A percentile compares a stretch with the other conserved stretches of the same genome.
These are phyloP conservation scores for Urocyon cinereoargenteus DNA, from an alignment of 2,797 vertebrate genomes.

Conservation along the genomic window DNA sequence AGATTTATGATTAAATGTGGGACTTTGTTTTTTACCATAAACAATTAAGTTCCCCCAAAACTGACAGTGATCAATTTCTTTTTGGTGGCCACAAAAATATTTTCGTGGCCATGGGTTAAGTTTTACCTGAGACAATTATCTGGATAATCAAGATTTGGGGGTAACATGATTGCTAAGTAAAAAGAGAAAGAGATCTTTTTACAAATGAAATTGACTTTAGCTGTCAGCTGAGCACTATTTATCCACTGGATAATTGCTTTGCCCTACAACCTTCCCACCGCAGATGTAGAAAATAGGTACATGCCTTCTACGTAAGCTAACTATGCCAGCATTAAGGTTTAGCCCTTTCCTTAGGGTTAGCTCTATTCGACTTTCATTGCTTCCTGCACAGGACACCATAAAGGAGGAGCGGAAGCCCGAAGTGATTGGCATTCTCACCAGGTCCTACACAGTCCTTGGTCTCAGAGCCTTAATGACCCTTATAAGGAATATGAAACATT, in stretches of 20 bases:
- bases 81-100: background rate
- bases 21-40: constrained; percentile 17
- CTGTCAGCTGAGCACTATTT: background rate
- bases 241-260: background rate
- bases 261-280: background rate
- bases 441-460: background rate
- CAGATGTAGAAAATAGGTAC: background rate
- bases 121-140: background rate
- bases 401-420: constrained; percentile 27
- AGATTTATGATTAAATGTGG: background rate
- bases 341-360: constrained; percentile 71
- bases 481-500: background rate
- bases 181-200: background rate
- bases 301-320: background rate
- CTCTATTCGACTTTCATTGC: constrained; percentile 82
- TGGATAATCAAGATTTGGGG: background rate
- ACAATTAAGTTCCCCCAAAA: background rate
- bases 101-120: background rate
- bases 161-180: background rate
- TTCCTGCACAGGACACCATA: constrained; percentile 75
- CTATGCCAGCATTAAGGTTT: background rate
- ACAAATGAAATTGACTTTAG: background rate
- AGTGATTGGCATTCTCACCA: background rate
- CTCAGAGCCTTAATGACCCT: background rate
- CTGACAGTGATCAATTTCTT: background rate